phyloP scores from a whole-genome alignment of 2,888 invertebrate species.

The Archips xylosteana region DNA sequence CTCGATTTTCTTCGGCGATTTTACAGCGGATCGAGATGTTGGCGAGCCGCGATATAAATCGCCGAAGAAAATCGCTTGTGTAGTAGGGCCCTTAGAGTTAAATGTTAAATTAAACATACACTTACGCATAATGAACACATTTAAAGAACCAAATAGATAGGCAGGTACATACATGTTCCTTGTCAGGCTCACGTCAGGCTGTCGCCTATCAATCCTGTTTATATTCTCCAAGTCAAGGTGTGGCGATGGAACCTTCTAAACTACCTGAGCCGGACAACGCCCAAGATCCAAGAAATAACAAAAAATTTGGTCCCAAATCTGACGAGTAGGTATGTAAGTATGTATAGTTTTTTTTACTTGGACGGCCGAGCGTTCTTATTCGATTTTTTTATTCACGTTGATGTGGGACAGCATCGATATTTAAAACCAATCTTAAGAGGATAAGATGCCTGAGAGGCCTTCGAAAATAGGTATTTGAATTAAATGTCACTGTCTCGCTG shows the following conservation, averaged over 20 bases:
- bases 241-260: not conserved
- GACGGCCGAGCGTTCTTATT: not conserved
- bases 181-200: no score
- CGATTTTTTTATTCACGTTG: not conserved
- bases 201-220: not conserved
- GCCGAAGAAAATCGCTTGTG: no score
- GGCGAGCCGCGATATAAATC: no score
- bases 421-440: not conserved
- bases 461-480: no score
- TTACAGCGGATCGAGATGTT: no score
- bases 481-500: no score
- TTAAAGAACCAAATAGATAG: no score
- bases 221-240: not conserved
- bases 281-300: constrained; percentile 12
- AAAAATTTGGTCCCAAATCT: constrained; percentile 12
- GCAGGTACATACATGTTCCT: not conserved
- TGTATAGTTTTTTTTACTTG: not conserved
- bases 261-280: constrained; percentile 30
- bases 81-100: no score
- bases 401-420: not conserved
- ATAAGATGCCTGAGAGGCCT: no score
- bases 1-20: no score
- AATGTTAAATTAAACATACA: no score
- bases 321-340: not conserved
- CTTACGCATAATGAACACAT: no score